Conservation (phyloP, 2,797 vertebrate species). For the Mionectes olivaceus region DNA sequence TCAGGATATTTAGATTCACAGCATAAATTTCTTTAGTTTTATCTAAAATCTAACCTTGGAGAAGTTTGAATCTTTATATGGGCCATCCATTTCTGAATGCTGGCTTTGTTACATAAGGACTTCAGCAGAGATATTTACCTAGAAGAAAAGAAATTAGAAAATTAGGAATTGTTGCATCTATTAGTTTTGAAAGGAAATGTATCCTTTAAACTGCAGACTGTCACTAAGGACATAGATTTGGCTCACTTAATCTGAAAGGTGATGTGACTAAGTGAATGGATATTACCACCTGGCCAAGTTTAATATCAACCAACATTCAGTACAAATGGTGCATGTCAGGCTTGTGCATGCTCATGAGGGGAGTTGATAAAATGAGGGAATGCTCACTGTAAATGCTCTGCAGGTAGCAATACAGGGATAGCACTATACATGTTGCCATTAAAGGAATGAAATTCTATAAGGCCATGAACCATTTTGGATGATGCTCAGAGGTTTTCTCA, state of each 20-base stretch:
- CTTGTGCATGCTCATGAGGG: background rate
- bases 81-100: background rate
- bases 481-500: background rate
- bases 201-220: background rate
- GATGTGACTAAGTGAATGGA: background rate
- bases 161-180: background rate
- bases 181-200: background rate
- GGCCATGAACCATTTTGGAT: background rate
- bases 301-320: background rate
- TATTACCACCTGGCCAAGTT: background rate
- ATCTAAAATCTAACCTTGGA: conserved; percentile 4
- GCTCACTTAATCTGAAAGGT: background rate
- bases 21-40: background rate
- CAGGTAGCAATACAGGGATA: background rate
- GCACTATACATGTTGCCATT: background rate
- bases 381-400: background rate
- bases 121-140: background rate
- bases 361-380: background rate
- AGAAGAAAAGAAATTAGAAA: background rate
- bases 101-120: background rate
- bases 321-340: background rate
- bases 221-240: background rate
- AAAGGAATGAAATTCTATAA: conserved; percentile 3
- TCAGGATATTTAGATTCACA: background rate
- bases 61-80: background rate